Evolutionary conservation across 2,113 vertebrate genomes (phyloP).

Genomic region (Paradoxurus hermaphroditus): DNA sequence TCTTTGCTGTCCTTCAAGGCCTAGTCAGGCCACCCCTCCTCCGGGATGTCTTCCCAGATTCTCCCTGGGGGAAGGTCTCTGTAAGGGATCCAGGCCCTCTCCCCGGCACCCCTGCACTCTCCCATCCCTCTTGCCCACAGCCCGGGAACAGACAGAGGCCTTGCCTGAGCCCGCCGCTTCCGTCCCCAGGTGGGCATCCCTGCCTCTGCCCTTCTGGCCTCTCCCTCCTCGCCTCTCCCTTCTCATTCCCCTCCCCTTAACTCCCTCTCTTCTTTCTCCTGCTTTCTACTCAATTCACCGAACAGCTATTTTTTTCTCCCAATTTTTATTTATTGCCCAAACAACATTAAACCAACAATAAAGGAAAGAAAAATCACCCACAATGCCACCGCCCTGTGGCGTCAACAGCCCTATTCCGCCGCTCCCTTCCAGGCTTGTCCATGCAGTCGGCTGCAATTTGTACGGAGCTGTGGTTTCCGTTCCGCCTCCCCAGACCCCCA

Average conservation of each 20-base stretch:
- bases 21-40: background rate
- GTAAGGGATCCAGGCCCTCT: background rate
- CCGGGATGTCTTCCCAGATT: background rate
- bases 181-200: background rate
- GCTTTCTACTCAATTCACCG: slow-evolving; percentile 41
- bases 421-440: slow-evolving; percentile 43
- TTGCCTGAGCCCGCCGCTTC: background rate
- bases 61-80: background rate
- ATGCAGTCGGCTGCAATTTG: background rate
- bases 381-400: slow-evolving; percentile 51
- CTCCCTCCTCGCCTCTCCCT: background rate
- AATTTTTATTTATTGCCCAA: slow-evolving; percentile 73
- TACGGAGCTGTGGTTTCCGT: background rate
- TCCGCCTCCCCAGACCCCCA: slow-evolving; percentile 12
- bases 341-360: slow-evolving; percentile 60
- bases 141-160: background rate
- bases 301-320: slow-evolving; percentile 64
- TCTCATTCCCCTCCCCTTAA: background rate
- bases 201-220: too few relatives aligned
- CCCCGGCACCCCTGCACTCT: background rate
- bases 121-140: background rate
- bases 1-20: background rate
- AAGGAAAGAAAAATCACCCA: slow-evolving; percentile 54
- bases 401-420: background rate
- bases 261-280: background rate